Percentiles rank a stretch among this genome's conserved stretches.
These are phyloP conservation scores for Heloderma charlesbogerti DNA, from an alignment of 2,113 vertebrate genomes.

Conservation along the genomic window DNA sequence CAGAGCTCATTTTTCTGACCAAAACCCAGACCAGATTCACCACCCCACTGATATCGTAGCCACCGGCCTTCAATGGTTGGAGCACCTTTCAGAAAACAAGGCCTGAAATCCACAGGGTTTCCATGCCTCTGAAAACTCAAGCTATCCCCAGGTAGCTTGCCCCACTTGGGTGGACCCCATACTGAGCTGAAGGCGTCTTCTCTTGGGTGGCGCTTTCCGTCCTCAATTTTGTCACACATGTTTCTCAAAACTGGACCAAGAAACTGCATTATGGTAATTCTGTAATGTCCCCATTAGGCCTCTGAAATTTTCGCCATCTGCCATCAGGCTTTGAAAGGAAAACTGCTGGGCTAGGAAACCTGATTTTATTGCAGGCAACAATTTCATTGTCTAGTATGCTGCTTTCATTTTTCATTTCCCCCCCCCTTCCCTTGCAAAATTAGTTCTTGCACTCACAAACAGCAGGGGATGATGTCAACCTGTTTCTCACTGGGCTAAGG, in stretches of 20 bases:
- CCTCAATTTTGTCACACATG: rapidly evolving
- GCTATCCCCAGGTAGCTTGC: neutral
- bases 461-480: neutral
- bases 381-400: neutral
- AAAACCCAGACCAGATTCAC: too few species aligned
- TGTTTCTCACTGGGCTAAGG: neutral
- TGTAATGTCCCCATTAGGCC: slow-evolving; percentile 11
- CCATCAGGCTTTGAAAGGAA: slow-evolving; percentile 39
- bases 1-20: too few species aligned
- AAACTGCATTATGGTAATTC: neutral
- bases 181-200: neutral
- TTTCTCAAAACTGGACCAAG: neutral
- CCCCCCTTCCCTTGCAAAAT: neutral
- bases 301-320: slow-evolving; percentile 39
- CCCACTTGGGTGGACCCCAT: neutral
- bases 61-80: neutral
- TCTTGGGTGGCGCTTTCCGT: neutral
- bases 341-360: slow-evolving; percentile 10
- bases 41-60: too few species aligned
- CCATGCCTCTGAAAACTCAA: neutral
- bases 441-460: neutral
- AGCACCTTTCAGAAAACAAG: neutral
- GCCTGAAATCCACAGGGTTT: neutral
- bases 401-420: neutral
- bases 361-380: neutral